Percentiles rank a stretch among this genome's conserved stretches.
Conservation (phyloP, 2,113 vertebrate species). For the Tor tambroides region DNA sequence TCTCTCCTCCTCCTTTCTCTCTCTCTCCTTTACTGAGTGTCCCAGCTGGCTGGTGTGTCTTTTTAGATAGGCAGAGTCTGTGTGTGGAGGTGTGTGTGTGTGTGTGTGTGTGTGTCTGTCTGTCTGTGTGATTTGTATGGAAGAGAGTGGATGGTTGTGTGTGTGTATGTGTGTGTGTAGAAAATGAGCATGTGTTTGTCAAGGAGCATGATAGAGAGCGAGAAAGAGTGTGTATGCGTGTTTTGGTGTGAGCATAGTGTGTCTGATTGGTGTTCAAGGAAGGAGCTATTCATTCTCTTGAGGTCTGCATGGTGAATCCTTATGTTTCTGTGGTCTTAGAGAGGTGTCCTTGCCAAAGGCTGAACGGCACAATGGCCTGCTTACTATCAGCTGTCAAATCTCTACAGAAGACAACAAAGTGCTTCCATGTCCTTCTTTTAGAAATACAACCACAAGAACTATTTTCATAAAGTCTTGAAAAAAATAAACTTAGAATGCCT, state of each 20-base stretch:
- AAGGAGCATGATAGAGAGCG: slow-evolving; percentile 48
- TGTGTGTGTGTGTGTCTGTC: slow-evolving; percentile 37
- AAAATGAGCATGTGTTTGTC: slow-evolving; percentile 55
- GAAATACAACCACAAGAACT: slow-evolving; percentile 17
- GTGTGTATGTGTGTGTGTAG: slow-evolving; percentile 29
- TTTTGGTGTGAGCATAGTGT: slow-evolving; percentile 45
- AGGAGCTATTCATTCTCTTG: slow-evolving; percentile 48
- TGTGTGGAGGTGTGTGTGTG: slow-evolving; percentile 14
- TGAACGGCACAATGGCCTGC: slow-evolving; percentile 41
- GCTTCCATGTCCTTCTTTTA: slow-evolving; percentile 1
- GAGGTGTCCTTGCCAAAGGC: slow-evolving; percentile 60
- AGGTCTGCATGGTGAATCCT: slow-evolving; percentile 45
- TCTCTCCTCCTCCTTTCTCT: slow-evolving; percentile 29
- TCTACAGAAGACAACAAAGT: slow-evolving; percentile 3
- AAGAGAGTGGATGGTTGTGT: slow-evolving; percentile 40
- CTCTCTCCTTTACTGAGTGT: slow-evolving; percentile 39
- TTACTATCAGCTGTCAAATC: slow-evolving; percentile 50
- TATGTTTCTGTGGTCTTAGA: slow-evolving; percentile 46
- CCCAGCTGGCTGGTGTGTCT: slow-evolving; percentile 54
- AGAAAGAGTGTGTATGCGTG: slow-evolving; percentile 27
- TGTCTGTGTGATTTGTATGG: slow-evolving; percentile 50
- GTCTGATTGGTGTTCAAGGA: slow-evolving; percentile 46
- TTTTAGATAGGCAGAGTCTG: slow-evolving; percentile 44
- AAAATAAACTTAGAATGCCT: background rate
- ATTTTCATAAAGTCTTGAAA: background rate